A percentile compares a stretch with the other conserved stretches of the same genome.
Evolutionary conservation across 1,140 invertebrate genomes (phyloP).

Genomic region (Drosophila kikkawai): DNA sequence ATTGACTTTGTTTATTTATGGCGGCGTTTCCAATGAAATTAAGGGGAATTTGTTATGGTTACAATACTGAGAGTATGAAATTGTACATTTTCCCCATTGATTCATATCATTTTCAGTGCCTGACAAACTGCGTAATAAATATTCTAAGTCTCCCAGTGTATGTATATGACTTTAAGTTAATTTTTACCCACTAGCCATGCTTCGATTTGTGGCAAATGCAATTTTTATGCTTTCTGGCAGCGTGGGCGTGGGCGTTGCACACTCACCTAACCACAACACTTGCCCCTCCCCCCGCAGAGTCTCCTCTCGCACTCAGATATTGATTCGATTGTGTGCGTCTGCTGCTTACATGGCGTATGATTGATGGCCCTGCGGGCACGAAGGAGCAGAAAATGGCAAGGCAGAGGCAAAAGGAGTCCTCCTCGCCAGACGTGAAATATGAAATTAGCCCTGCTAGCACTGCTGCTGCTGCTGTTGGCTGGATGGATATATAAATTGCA

Average conservation of each 20-base stretch:
- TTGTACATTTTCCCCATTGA: conserved; percentile 6
- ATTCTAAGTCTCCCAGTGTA: conserved; percentile 26
- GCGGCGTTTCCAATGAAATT: conserved; percentile 27
- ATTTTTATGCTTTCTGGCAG: conserved; percentile 43
- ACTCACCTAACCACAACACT: conserved; percentile 10
- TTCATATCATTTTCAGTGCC: conserved; percentile 16
- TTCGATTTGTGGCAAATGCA: conserved; percentile 65
- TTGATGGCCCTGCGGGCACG: conserved; percentile 68
- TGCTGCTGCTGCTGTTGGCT: conserved; percentile 24
- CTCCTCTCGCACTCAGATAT: conserved; percentile 29
- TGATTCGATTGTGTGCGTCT: conserved; percentile 66
- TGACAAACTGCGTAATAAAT: conserved; percentile 20
- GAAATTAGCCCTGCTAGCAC: conserved; percentile 56
- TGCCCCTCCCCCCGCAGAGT: conserved; percentile 9
- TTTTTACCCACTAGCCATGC: conserved; percentile 41
- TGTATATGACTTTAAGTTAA: conserved; percentile 46
- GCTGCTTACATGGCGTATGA: conserved; percentile 78
- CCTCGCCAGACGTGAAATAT: conserved; percentile 54
- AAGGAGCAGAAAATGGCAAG: conserved; percentile 12
- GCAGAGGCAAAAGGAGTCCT: conserved; percentile 13
- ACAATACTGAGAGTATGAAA: conserved; percentile 13
- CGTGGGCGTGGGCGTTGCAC: conserved; percentile 47
- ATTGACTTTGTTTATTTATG: conserved; percentile 20
- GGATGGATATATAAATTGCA: conserved; percentile 60
- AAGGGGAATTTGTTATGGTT: conserved; percentile 31